Base-by-base conservation (phyloP, 2,888 invertebrate genomes). In the Antitype chi region DNA sequence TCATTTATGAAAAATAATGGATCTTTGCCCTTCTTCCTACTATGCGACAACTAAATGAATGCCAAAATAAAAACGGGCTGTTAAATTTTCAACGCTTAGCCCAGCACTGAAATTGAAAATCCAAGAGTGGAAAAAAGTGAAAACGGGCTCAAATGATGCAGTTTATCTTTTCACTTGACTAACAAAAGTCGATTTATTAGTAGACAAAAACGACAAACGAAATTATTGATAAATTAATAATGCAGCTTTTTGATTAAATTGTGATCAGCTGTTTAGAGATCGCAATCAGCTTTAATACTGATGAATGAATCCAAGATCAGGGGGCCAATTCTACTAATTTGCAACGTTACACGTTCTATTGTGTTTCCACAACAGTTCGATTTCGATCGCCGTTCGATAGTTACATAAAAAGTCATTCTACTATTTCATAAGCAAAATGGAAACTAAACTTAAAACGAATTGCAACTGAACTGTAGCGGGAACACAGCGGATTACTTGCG, bases 261-360 rank as follows among this genome's bases (percentile, higher is more conserved):
- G 2, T 73, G 4, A 73, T 73, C 49, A 23, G 25, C 11, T 71
- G 53, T 23, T 25, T 70, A 38, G 20, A 3, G 25, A 70, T 71
- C 25, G 25, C 17, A 43, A 72, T 72, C 72, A 53, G 23, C 7
- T 23, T 43, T n/a, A 53, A 71, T 28, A 23, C 25, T 43, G 2
- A 43, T 70, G 1, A 28, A 70, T 53, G 0, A 38, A 25, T 23
- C 11, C 23, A 17, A 25, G 20, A 52, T 38, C 6, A 38, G 38
- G 28, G n/a, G n/a, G n/a, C n/a, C n/a, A n/a, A n/a, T n/a, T n/a
- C n/a, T n/a, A n/a, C n/a, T n/a, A n/a, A n/a, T n/a, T n/a, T n/a
- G n/a, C n/a, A n/a, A n/a, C n/a, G n/a, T n/a, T n/a, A n/a, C n/a
- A n/a, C n/a, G n/a, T n/a, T n/a, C n/a, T n/a, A n/a, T n/a, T n/a